Evolutionary conservation across 1,140 invertebrate genomes (phyloP), one percentile per base, ranked within the genome.

Genomic region (Cyclina sinensis): DNA sequence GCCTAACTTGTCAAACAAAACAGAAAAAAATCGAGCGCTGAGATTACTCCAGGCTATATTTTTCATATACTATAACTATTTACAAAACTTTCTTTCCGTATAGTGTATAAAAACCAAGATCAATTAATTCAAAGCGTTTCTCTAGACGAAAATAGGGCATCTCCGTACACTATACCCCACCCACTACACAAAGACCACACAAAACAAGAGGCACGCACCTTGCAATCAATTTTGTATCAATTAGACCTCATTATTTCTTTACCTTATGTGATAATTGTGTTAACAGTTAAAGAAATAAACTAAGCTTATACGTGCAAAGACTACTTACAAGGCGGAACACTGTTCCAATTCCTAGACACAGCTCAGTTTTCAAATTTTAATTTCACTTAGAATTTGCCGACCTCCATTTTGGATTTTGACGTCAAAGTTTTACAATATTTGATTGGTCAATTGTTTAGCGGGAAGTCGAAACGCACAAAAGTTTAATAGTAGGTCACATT

Each of bases 361-460:
- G 24, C 74, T 51, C 74, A 30, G 74, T 51, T 78, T 78, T 57
- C 39, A 78, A 78, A 54, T 78, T 78, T 78, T 78, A 78, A 78
- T 78, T 78, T 78, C 21, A 78, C 74, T 78, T 48, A 78, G 74
- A 78, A 32, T 39, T 78, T 78, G 74, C 35, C 48, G 74, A 54
- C 74, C 74, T 78, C 74, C 74, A 78, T 78, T 78, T 78, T 78
- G 74, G 74, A 78, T 51, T 76, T 78, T 78, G 74, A 78, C 74
- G 74, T 78, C 74, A 78, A n/a, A 51, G 30, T 51, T 78, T 51
- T 54, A 30, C 35, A 4, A 35, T 35, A 48, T 78, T n/a, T 54
- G 24, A 78, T 78, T 78, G 74, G 74, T 32, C 12, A 37, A 30
- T 78, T 51, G 1, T 78, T 78, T 78, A 78, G 74, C 74, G 74